phyloP scores from a whole-genome alignment of 2,888 invertebrate genomes.

The Eupithecia dodoneata region DNA sequence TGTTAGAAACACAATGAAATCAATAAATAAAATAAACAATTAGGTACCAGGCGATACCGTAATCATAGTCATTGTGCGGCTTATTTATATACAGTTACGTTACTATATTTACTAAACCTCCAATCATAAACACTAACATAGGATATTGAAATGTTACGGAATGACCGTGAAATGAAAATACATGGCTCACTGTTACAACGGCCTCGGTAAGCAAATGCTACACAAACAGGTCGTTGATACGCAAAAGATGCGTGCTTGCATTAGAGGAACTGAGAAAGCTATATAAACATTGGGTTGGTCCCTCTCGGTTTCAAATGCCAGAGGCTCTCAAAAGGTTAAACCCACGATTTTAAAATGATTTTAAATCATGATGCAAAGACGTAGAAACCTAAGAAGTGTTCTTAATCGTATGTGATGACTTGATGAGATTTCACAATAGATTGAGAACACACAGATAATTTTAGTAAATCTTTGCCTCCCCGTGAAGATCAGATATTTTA shows the following conservation, averaged over 20 bases:
- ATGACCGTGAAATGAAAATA: conserved; percentile 79
- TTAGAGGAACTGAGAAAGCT: conserved; percentile 65
- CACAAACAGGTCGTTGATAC: conserved; percentile 79
- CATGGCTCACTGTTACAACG: conserved; percentile 69
- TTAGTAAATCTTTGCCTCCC: neutral
- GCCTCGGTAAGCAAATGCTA: conserved; percentile 65
- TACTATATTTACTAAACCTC: conserved; percentile 60
- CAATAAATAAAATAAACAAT: neutral
- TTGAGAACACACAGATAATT: neutral
- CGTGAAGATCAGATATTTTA: neutral
- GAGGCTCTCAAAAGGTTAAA: conserved; percentile 54
- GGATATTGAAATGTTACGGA: conserved; percentile 75
- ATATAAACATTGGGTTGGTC: conserved; percentile 71
- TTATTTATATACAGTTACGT: conserved; percentile 34
- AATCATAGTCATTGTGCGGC: conserved; percentile 53
- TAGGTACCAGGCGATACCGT: conserved; percentile 36
- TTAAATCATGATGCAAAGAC: neutral
- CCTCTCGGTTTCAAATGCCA: conserved; percentile 56
- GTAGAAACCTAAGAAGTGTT: neutral
- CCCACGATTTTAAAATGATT: neutral
- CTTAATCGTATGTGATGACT: neutral
- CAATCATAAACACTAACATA: conserved; percentile 57
- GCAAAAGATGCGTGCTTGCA: conserved; percentile 63
- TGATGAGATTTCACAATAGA: no score
- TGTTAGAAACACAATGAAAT: conserved; percentile 1